Evolutionary conservation across 1,140 invertebrate species (phyloP).

Genomic region (Ceratina japonica): DNA sequence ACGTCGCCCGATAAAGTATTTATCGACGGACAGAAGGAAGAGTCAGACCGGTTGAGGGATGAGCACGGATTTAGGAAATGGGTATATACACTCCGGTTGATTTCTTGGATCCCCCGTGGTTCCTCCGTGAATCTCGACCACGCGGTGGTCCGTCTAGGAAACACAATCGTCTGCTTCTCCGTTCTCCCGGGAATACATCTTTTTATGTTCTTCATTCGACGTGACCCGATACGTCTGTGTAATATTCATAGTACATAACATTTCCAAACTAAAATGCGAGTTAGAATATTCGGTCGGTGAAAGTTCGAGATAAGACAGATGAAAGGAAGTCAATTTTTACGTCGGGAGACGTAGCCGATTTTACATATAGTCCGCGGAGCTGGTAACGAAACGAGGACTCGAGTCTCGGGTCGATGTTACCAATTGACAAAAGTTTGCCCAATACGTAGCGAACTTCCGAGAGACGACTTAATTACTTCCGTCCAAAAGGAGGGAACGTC

Average conservation of each 20-base stretch:
- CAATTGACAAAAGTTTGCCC: conserved; percentile 29
- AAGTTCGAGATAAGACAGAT: background rate
- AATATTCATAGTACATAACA: background rate
- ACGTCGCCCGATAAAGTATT: conserved; percentile 67
- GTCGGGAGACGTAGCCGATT: background rate
- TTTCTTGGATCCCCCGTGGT: conserved; percentile 61
- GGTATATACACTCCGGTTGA: conserved; percentile 66
- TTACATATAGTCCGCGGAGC: background rate
- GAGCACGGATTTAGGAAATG: conserved; percentile 65
- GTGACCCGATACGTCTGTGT: background rate
- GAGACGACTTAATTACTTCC: conserved; percentile 44
- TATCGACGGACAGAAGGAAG: conserved; percentile 43
- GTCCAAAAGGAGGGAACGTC: conserved; percentile 1
- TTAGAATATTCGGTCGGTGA: background rate
- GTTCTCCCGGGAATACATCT: no score
- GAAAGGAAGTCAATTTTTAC: background rate
- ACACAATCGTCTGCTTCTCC: background rate
- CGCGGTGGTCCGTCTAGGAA: background rate
- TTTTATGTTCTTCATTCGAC: no score
- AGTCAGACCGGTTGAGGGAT: conserved; percentile 34
- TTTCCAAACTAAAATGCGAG: background rate
- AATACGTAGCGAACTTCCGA: conserved; percentile 34
- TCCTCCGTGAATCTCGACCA: conserved; percentile 39
- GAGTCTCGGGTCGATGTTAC: background rate
- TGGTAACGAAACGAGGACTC: background rate